These are phyloP conservation scores for Ommatoiulus sabulosus DNA, from an alignment of 2,888 invertebrate genomes.

Conservation along the genomic window DNA sequence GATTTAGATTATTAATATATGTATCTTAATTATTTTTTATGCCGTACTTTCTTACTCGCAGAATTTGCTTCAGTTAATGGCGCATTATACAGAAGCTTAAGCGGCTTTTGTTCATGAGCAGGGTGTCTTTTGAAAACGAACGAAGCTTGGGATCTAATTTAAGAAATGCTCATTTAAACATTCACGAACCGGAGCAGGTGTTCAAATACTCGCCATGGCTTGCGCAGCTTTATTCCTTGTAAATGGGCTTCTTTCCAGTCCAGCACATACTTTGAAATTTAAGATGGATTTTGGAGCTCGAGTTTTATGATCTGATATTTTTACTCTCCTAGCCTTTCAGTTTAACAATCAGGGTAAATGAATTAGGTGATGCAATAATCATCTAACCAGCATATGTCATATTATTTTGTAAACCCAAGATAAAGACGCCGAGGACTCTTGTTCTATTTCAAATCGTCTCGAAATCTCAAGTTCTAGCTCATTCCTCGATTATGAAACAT, in stretches of 20 bases:
- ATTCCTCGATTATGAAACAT: too few relatives aligned
- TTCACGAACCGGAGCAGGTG: neutral
- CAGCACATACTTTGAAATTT: slow-evolving; percentile 28
- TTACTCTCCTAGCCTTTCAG: too few relatives aligned
- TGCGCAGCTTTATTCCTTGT: neutral
- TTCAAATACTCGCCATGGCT: neutral
- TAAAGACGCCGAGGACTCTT: too few relatives aligned
- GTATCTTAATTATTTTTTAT: neutral
- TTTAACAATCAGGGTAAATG: too few relatives aligned
- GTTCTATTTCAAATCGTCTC: too few relatives aligned
- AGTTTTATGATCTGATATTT: neutral
- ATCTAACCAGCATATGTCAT: too few relatives aligned
- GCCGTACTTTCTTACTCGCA: neutral
- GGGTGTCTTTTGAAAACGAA: neutral
- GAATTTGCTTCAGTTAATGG: neutral
- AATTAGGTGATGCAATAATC: too few relatives aligned
- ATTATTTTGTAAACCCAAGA: too few relatives aligned
- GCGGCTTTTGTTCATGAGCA: neutral
- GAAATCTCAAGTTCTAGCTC: too few relatives aligned
- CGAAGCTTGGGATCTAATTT: slow-evolving; percentile 19
- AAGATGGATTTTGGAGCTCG: neutral
- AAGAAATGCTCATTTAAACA: neutral
- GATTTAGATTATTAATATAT: neutral
- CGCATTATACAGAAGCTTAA: neutral
- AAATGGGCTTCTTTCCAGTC: neutral